These are phyloP conservation scores for Phymastichus coffea DNA, from an alignment of 1,140 invertebrate genomes.

Conservation along the genomic window DNA sequence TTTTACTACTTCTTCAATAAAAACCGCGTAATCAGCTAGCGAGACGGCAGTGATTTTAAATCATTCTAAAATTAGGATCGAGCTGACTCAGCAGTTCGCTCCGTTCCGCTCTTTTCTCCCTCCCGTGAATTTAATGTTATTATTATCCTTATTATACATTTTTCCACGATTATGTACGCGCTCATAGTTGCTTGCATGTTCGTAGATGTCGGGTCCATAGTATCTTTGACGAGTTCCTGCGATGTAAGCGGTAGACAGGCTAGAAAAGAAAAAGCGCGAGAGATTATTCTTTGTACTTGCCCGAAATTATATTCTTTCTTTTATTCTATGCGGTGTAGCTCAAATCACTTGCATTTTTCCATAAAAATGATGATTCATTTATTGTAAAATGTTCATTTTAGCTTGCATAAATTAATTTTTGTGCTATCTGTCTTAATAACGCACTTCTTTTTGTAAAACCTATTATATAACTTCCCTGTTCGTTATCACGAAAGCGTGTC, in stretches of 20 bases:
- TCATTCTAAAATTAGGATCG: conserved; percentile 9
- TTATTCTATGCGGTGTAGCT: too few relatives aligned
- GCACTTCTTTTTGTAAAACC: too few relatives aligned
- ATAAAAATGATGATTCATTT: too few relatives aligned
- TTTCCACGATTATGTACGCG: background rate
- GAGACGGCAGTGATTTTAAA: background rate
- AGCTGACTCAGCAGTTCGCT: background rate
- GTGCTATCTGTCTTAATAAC: too few relatives aligned
- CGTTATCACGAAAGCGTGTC: too few relatives aligned
- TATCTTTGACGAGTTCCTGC: background rate
- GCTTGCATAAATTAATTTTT: too few relatives aligned
- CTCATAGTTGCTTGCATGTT: background rate
- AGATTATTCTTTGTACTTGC: too few relatives aligned
- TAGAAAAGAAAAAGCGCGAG: background rate
- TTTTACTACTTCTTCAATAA: conserved; percentile 2
- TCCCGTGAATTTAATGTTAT: background rate
- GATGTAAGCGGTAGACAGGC: background rate
- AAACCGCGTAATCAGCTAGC: conserved; percentile 1
- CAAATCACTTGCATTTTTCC: too few relatives aligned
- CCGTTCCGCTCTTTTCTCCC: background rate
- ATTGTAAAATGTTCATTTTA: too few relatives aligned
- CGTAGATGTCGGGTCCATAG: too few relatives aligned
- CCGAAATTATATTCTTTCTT: too few relatives aligned
- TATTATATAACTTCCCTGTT: too few relatives aligned
- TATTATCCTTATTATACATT: background rate